These are phyloP conservation scores for Tapirus indicus DNA, from an alignment of 2,797 vertebrate species.

Conservation along the genomic window DNA sequence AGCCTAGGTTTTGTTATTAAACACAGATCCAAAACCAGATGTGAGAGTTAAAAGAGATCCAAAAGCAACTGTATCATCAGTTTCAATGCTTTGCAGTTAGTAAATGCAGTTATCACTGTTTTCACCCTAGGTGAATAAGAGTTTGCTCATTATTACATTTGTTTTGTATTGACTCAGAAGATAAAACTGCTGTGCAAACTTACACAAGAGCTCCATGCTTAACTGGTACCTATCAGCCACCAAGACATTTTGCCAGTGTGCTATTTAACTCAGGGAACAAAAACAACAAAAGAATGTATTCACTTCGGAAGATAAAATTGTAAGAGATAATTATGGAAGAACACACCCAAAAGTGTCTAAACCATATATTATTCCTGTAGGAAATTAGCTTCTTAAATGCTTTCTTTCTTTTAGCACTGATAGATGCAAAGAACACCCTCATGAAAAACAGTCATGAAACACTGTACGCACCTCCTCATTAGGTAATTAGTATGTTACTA, in stretches of 20 bases:
- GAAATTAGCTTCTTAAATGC: constrained; percentile 70
- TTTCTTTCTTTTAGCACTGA: constrained; percentile 49
- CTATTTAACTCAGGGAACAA: constrained; percentile 39
- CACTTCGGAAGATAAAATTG: constrained; percentile 66
- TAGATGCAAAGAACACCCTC: constrained; percentile 1
- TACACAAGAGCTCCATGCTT: not conserved
- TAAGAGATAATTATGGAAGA: constrained; percentile 69
- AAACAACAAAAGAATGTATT: constrained; percentile 56
- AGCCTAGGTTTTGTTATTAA: constrained; percentile 36
- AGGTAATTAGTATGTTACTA: not conserved
- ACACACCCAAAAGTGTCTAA: not conserved
- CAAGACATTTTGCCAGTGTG: constrained; percentile 51
- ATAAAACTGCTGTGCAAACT: constrained; percentile 54
- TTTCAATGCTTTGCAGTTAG: not conserved
- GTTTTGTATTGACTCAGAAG: constrained; percentile 54
- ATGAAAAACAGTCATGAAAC: not conserved
- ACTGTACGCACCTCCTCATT: not conserved
- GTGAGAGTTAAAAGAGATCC: not conserved
- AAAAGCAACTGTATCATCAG: not conserved
- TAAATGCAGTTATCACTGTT: not conserved
- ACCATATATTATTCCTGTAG: constrained; percentile 70
- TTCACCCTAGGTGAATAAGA: not conserved
- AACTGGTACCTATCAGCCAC: constrained; percentile 63
- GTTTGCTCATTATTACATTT: constrained; percentile 52
- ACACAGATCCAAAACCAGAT: not conserved